These are phyloP conservation scores for Hirtodrosophila trivittata DNA, from an alignment of 2,888 invertebrate genomes.

Conservation along the genomic window DNA sequence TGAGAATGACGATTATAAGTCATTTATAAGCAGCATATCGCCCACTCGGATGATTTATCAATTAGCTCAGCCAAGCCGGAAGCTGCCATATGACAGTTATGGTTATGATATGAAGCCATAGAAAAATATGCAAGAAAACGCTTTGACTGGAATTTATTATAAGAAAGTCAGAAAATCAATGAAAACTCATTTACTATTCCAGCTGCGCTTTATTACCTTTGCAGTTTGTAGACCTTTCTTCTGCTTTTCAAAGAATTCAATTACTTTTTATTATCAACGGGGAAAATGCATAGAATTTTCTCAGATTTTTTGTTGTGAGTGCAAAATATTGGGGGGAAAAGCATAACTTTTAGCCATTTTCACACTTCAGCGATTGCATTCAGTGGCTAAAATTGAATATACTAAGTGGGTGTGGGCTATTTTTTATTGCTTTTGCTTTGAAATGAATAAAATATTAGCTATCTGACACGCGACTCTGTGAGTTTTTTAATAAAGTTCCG, in stretches of 20 bases:
- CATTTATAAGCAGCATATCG: conserved; percentile 36
- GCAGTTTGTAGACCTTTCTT: too few species aligned
- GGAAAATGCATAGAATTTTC: background rate
- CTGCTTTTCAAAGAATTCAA: too few species aligned
- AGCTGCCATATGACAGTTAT: conserved; percentile 11
- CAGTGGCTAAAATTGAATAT: conserved; percentile 44
- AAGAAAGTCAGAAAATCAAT: too few species aligned
- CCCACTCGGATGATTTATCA: conserved; percentile 25
- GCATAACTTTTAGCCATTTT: conserved; percentile 59
- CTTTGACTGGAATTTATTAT: too few species aligned
- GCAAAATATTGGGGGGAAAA: conserved; percentile 21
- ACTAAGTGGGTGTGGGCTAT: conserved; percentile 14
- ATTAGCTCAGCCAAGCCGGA: conserved; percentile 15
- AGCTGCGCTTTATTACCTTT: too few species aligned
- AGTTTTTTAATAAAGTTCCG: conserved; percentile 59
- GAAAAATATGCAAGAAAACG: too few species aligned
- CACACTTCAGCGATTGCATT: conserved; percentile 50
- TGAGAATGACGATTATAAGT: conserved; percentile 49
- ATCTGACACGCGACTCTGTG: conserved; percentile 35
- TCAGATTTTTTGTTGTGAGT: background rate
- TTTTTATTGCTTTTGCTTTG: conserved; percentile 60
- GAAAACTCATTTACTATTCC: too few species aligned
- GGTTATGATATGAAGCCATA: background rate
- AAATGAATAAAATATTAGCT: conserved; percentile 17
- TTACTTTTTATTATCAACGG: too few species aligned